Evolutionary conservation across 2,113 vertebrate genomes (phyloP).

Genomic region (Phrynosoma blainvillii): DNA sequence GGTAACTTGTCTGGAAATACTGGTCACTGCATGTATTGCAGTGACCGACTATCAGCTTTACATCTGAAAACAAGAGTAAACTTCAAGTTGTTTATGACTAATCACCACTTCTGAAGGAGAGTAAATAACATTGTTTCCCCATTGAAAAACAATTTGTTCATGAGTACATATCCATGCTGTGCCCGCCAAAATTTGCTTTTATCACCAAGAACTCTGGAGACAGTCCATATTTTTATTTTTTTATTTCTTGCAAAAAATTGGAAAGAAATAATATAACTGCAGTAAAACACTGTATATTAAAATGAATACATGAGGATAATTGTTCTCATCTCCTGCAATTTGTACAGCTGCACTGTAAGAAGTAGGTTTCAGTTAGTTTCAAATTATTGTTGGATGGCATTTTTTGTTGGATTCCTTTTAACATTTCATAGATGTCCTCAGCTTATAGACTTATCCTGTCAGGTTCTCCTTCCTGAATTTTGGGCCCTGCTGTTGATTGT

Average conservation of each 20-base stretch:
- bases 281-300: background rate
- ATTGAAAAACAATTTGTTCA: constrained; percentile 30
- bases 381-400: too few relatives aligned
- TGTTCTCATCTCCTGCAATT: background rate
- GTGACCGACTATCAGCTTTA: constrained; percentile 30
- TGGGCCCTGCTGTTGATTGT: background rate
- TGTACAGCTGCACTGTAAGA: background rate
- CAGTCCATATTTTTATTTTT: background rate
- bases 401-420: background rate
- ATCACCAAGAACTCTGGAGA: background rate
- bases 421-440: background rate
- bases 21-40: background rate
- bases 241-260: background rate
- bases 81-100: constrained; percentile 38
- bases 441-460: background rate
- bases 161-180: constrained; percentile 8
- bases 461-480: background rate
- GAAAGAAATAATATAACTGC: background rate
- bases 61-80: constrained; percentile 45
- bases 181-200: background rate
- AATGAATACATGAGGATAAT: background rate
- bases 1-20: constrained; percentile 15
- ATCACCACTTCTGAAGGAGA: constrained; percentile 51
- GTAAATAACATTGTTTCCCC: constrained; percentile 43
- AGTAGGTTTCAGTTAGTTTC: background rate